Conservation (phyloP, 2,888 invertebrate species). For the Rhingia campestris region DNA sequence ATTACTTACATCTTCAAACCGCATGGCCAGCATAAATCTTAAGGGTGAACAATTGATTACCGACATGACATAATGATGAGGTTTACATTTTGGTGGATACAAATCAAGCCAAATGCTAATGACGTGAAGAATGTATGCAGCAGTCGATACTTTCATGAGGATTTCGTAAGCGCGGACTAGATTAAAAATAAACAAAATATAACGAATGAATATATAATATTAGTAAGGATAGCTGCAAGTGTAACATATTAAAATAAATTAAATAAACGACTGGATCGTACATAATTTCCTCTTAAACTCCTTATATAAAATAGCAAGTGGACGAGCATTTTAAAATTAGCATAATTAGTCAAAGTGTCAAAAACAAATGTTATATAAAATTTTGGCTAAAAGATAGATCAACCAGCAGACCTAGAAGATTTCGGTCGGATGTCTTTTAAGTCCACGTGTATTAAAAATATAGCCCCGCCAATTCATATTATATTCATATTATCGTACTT, state of each 20-base stretch:
- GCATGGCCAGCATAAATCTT: constrained; percentile 77
- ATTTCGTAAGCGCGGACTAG: constrained; percentile 79
- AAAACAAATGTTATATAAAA: too few relatives aligned
- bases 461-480: too few relatives aligned
- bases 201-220: not conserved
- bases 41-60: constrained; percentile 77
- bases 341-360: too few relatives aligned
- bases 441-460: too few relatives aligned
- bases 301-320: not conserved
- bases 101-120: constrained; percentile 79
- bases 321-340: too few relatives aligned
- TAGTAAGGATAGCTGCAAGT: not conserved
- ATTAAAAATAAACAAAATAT: constrained; percentile 30
- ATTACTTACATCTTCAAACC: constrained; percentile 78
- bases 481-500: too few relatives aligned
- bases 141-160: constrained; percentile 77
- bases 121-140: constrained; percentile 79
- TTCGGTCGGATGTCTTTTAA: too few relatives aligned
- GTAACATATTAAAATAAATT: not conserved
- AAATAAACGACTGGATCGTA: too few relatives aligned
- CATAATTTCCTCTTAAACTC: not conserved
- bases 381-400: too few relatives aligned
- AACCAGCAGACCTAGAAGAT: too few relatives aligned
- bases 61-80: constrained; percentile 74
- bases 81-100: constrained; percentile 79